Base-by-base conservation (phyloP, 2,797 vertebrate species). In the Paguma larvata region DNA sequence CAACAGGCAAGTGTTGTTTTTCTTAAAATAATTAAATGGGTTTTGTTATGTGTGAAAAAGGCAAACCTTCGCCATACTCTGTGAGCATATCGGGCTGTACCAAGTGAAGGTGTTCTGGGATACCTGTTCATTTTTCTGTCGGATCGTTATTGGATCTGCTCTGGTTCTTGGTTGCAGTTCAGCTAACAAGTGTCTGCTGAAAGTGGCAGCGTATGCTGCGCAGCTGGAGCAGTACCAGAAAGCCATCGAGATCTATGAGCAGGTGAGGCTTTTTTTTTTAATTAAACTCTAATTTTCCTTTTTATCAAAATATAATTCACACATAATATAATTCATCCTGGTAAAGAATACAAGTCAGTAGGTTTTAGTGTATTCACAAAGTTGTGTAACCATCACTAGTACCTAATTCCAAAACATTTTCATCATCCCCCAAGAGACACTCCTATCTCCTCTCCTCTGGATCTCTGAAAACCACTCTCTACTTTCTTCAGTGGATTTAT, bases 171-270 rank as follows among this genome's bases (percentile, higher is more conserved):
- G 4, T 98, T 98, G 95, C 86, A 99, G 99, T 98, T 99, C 99
- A 46, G 99, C 99, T 94, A 99, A 99, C 99, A 99, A 99, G 98
- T 99, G 99, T 99, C 99, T 99, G 98, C 99, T 99, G 98, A 99
- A 99, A 98, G 99, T 99, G 96, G 99, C 99, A 0, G 99, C 99
- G 0, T 99, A 99, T 5, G 99, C 99, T 0, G 99, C 99, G 1
- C 99, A 99, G 98, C 94, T 99, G 98, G 99, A 99, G 97, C 99
- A 99, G 98, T 99, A 99, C 98, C 99, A 99, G 98, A 99, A 99
- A 98, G 99, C 99, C 14, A 99, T 99, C 0, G 99, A 99, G 98
- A 99, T 99, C 98, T 99, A 99, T 0, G 99, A 99, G 98, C 99
- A 99, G 99, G 99, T 99, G 59, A 89, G 98, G n/a, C 2, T 56